phyloP scores from a whole-genome alignment of 2,797 vertebrate species.

The Parauchenoglanis ngamensis region DNA sequence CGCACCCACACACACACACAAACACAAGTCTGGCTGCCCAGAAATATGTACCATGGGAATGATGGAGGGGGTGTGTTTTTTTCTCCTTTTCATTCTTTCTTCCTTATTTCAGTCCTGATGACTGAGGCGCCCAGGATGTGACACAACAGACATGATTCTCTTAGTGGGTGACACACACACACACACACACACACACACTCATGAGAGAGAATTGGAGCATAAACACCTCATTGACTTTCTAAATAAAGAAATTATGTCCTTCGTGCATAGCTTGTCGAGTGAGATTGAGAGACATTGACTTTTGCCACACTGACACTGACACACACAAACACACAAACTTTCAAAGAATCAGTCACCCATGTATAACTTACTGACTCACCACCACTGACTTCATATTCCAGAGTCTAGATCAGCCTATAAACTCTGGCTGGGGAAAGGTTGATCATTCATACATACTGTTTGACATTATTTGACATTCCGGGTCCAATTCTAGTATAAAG shows the following conservation, averaged over 20 bases:
- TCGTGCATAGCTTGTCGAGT: neutral
- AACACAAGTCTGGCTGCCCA: conserved; percentile 66
- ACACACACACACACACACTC: conserved; percentile 3
- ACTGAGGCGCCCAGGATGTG: conserved; percentile 62
- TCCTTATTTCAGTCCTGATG: conserved; percentile 56
- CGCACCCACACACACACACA: conserved; percentile 61
- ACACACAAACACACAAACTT: neutral
- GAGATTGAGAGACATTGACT: neutral
- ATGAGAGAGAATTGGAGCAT: neutral
- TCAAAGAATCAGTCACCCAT: conserved; percentile 5
- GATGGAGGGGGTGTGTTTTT: conserved; percentile 68
- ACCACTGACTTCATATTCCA: neutral
- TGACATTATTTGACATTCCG: conserved; percentile 30
- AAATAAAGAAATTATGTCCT: neutral
- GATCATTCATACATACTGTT: conserved; percentile 33
- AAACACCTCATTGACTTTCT: conserved; percentile 2
- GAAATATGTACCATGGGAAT: conserved; percentile 77
- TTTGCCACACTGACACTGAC: neutral
- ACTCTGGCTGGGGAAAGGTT: conserved; percentile 17
- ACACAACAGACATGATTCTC: conserved; percentile 65
- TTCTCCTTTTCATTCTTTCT: conserved; percentile 34
- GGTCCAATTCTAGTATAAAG: conserved; percentile 12
- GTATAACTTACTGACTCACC: conserved; percentile 4
- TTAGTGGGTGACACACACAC: conserved; percentile 53
- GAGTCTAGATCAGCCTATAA: neutral